Evolutionary conservation across 2,113 vertebrate species (phyloP).

Genomic region (Mirza zaza): DNA sequence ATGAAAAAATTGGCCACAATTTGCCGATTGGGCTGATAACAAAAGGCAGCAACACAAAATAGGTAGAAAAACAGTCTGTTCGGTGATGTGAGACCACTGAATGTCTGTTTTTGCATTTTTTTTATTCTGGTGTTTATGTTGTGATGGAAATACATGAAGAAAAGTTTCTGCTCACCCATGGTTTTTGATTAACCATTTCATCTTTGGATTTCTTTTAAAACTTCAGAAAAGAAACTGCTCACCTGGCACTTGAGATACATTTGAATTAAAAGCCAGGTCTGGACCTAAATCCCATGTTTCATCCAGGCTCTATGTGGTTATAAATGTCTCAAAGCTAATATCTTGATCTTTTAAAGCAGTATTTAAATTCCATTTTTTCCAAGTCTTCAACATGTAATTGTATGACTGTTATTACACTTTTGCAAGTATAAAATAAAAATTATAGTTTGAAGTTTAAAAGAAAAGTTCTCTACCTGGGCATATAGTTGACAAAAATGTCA

Average conservation of each 20-base stretch:
- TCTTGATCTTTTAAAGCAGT: constrained; percentile 38
- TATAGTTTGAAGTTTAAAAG: neutral
- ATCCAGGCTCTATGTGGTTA: neutral
- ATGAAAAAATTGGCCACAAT: constrained; percentile 87
- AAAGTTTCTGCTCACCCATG: constrained; percentile 56
- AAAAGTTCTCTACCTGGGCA: neutral
- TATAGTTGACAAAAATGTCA: neutral
- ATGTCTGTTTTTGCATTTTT: constrained; percentile 75
- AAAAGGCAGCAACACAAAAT: constrained; percentile 87
- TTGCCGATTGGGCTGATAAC: constrained; percentile 88
- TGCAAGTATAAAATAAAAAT: constrained; percentile 34
- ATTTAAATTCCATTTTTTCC: neutral
- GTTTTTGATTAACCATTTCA: constrained; percentile 67
- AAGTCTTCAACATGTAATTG: neutral
- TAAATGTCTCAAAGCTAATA: neutral
- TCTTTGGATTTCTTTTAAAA: constrained; percentile 48
- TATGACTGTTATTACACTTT: neutral
- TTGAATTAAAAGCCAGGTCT: neutral
- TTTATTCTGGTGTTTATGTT: constrained; percentile 74
- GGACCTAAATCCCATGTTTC: neutral
- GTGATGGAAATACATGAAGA: constrained; percentile 78
- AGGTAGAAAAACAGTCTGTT: constrained; percentile 87
- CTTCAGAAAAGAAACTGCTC: constrained; percentile 28
- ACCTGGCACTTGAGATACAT: neutral
- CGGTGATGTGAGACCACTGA: constrained; percentile 84